Percentiles rank a stretch among this genome's conserved stretches.
Evolutionary conservation across 2,888 invertebrate species (phyloP).

Genomic region (Hirudinaria manillensis): DNA sequence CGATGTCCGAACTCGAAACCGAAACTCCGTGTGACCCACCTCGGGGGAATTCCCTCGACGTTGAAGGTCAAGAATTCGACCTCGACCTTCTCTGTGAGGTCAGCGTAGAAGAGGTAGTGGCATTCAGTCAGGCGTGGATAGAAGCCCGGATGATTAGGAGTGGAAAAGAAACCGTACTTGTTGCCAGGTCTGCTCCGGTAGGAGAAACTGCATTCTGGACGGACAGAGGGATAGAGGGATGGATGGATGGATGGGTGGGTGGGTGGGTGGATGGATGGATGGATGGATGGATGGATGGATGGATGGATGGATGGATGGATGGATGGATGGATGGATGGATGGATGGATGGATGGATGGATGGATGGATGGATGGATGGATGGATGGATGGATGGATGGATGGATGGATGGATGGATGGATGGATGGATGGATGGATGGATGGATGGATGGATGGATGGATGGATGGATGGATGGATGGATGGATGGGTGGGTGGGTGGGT

Average conservation of each 20-base stretch:
- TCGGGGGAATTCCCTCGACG: conserved; percentile 60
- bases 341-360: conserved; percentile 19
- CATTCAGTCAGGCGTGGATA: conserved; percentile 19
- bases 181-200: conserved; percentile 5
- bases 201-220: neutral
- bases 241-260: too few relatives aligned
- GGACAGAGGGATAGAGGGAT: neutral
- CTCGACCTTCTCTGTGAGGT: neutral
- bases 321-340: conserved; percentile 19
- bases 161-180: neutral
- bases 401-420: conserved; percentile 19
- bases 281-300: conserved; percentile 19
- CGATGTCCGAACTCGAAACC: too few relatives aligned
- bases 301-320: conserved; percentile 19
- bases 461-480: conserved; percentile 24
- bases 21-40: conserved; percentile 57
- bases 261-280: neutral
- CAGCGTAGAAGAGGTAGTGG: conserved; percentile 13
- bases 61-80: conserved; percentile 7
- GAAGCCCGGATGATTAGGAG: conserved; percentile 8
- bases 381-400: conserved; percentile 19
- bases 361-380: conserved; percentile 19
- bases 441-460: conserved; percentile 22
- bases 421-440: conserved; percentile 16
- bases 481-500: too few relatives aligned